Evolutionary conservation across 2,797 vertebrate genomes (phyloP), one percentile per base, ranked within the genome.

Genomic region (Aulostomus chinensis): DNA sequence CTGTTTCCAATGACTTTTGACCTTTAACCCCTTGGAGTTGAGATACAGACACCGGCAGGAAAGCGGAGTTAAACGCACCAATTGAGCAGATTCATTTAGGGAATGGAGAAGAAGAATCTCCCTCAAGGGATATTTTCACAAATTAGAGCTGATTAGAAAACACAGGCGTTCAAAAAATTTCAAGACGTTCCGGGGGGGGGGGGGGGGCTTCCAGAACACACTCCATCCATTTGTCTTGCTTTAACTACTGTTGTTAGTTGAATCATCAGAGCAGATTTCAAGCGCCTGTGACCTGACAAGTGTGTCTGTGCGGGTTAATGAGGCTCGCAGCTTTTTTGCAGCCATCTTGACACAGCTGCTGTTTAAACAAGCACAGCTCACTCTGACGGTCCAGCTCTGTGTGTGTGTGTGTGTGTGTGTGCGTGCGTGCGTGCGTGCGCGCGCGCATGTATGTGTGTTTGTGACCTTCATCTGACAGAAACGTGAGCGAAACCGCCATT

Each of bases 401-500:
- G n/a, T n/a, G n/a, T n/a, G n/a, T n/a, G n/a, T n/a, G n/a, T n/a
- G n/a, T n/a, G n/a, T n/a, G n/a, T n/a, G n/a, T n/a, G n/a, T n/a
- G n/a, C n/a, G n/a, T n/a, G n/a, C n/a, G n/a, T n/a, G n/a, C n/a
- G n/a, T n/a, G n/a, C n/a, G n/a, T n/a, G n/a, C n/a, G n/a, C n/a
- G n/a, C n/a, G n/a, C n/a, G n/a, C n/a, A n/a, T n/a, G n/a, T n/a
- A n/a, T n/a, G n/a, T n/a, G n/a, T n/a, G n/a, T n/a, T n/a, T n/a
- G n/a, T 30, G 64, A 62, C 77, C 78, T 84, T 82, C 80, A 60
- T 16, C 28, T 48, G 74, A 76, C 72, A 55, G 60, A 5, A 35
- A 53, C 25, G 48, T 8, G 39, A 73, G 46, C 12, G 7, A 53
- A 58, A 36, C 52, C 56, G 66, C 73, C 75, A 77, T 82, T 69